A percentile compares a stretch with the other conserved stretches of the same genome.
phyloP scores from a whole-genome alignment of 2,797 vertebrate species.

The Alcedo atthis region DNA sequence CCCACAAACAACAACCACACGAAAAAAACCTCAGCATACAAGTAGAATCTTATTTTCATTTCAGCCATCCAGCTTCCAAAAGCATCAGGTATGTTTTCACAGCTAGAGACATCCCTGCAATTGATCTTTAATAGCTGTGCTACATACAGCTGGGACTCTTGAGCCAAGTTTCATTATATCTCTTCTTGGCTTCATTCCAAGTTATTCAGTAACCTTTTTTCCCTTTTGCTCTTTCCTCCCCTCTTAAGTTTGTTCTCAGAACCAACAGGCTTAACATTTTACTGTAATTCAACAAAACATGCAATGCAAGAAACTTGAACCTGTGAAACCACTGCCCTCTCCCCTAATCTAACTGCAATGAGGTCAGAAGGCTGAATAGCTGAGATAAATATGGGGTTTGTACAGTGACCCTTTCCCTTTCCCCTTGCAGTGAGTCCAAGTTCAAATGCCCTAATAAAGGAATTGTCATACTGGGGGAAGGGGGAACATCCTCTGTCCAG shows the following conservation, averaged over 20 bases:
- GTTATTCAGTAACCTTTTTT: background rate
- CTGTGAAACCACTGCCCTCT: conserved; percentile 36
- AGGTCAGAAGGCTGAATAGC: conserved; percentile 35
- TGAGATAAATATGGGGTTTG: background rate
- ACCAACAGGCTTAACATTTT: conserved; percentile 37
- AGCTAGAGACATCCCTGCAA: conserved; percentile 63
- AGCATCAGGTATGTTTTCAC: conserved; percentile 47
- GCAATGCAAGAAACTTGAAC: conserved; percentile 4
- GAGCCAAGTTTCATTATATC: conserved; percentile 46
- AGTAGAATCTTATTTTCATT: conserved; percentile 30
- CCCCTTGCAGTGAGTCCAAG: background rate
- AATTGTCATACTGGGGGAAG: background rate
- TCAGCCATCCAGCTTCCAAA: conserved; percentile 3
- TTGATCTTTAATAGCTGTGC: conserved; percentile 17
- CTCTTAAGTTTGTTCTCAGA: conserved; percentile 58
- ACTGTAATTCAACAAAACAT: conserved; percentile 20
- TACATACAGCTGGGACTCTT: background rate
- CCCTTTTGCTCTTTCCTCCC: conserved; percentile 18
- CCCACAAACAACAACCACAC: background rate
- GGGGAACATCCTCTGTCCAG: background rate
- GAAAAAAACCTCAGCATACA: background rate
- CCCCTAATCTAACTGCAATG: background rate
- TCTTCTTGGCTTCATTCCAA: conserved; percentile 54
- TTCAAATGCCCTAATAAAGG: conserved; percentile 12
- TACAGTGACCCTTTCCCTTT: background rate